These are phyloP conservation scores for Rhea americana DNA, from an alignment of 2,113 vertebrate species.

Conservation along the genomic window DNA sequence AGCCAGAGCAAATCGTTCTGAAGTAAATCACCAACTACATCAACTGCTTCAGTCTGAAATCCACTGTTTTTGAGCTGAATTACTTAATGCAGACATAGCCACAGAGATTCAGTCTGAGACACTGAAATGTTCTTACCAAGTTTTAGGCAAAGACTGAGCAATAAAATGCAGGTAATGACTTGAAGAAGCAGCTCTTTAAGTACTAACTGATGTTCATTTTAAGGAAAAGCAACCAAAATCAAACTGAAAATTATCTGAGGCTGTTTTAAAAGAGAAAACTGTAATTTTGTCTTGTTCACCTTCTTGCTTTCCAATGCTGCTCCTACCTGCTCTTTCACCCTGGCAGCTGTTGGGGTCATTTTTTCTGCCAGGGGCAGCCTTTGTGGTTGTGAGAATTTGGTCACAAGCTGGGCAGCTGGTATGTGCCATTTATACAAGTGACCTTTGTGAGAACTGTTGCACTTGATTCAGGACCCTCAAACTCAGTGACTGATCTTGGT, in stretches of 20 bases:
- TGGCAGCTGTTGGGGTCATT: not conserved
- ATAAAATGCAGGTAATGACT: not conserved
- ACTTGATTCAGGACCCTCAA: not conserved
- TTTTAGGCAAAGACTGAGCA: not conserved
- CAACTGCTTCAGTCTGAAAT: fast-evolving
- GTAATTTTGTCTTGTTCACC: fast-evolving
- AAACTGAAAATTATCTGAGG: not conserved
- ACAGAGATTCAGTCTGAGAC: fast-evolving
- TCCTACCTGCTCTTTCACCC: fast-evolving
- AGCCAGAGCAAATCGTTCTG: not conserved
- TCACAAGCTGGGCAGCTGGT: too few relatives aligned
- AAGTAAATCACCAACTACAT: not conserved
- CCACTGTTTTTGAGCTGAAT: fast-evolving
- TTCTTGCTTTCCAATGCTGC: not conserved
- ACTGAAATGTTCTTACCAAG: fast-evolving
- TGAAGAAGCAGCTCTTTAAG: not conserved
- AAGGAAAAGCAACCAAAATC: not conserved
- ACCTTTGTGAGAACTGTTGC: not conserved
- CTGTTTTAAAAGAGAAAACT: not conserved
- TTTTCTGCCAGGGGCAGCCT: not conserved
- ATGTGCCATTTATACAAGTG: fast-evolving
- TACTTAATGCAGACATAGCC: fast-evolving
- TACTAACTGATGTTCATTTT: not conserved
- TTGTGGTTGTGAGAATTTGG: fast-evolving
- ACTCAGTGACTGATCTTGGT: not conserved